Evolutionary conservation across 2,113 vertebrate species (phyloP).

Genomic region (Halcyon malimbica): DNA sequence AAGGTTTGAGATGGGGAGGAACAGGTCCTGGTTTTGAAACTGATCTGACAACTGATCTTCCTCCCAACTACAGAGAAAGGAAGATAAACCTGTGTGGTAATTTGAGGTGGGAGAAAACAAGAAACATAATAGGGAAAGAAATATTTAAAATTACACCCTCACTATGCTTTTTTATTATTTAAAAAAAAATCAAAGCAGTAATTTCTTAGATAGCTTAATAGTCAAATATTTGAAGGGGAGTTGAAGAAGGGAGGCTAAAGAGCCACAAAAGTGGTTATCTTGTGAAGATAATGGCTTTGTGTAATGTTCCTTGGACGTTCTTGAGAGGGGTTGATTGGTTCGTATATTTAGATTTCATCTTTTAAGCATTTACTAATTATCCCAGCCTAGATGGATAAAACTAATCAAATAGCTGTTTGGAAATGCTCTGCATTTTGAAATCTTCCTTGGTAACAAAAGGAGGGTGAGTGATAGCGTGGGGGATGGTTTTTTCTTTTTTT

Average conservation of each 20-base stretch:
- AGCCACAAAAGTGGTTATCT: slow-evolving; percentile 31
- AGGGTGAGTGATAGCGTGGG: not conserved
- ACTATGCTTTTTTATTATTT: not conserved
- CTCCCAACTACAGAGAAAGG: not conserved
- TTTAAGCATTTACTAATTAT: slow-evolving; percentile 74
- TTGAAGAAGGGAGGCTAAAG: not conserved
- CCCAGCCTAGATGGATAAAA: slow-evolving; percentile 45
- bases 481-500: not conserved
- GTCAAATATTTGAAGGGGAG: not conserved
- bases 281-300: slow-evolving; percentile 58
- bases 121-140: not conserved
- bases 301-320: slow-evolving; percentile 57
- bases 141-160: not conserved
- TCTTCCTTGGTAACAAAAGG: slow-evolving; percentile 30
- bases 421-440: slow-evolving; percentile 60
- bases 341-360: slow-evolving; percentile 76
- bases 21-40: not conserved
- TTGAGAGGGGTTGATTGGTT: slow-evolving; percentile 62
- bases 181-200: not conserved
- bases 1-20: not conserved
- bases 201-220: not conserved
- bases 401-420: slow-evolving; percentile 70
- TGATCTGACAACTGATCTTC: not conserved
- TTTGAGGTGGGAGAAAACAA: not conserved
- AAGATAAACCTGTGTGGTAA: not conserved